phyloP scores from a whole-genome alignment of 2,888 invertebrate species.

The Lydus trimaculatus region DNA sequence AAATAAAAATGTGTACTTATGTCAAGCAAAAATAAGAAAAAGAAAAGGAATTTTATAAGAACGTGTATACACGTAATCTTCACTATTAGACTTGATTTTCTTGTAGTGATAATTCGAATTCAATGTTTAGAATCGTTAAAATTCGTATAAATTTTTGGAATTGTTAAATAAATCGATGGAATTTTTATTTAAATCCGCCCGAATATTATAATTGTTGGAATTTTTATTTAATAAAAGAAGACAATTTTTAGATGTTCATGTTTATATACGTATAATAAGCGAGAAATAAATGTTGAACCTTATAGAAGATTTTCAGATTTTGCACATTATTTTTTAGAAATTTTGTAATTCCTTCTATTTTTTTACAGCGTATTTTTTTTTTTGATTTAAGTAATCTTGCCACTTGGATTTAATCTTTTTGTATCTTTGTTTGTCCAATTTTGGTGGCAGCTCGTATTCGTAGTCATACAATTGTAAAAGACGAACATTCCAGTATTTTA shows the following conservation, averaged over 20 bases:
- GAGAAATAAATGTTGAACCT: not conserved
- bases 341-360: not conserved
- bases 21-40: not conserved
- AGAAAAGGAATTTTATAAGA: not conserved
- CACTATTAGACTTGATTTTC: not conserved
- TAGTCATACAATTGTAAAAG: not conserved
- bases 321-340: not conserved
- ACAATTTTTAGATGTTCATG: not conserved
- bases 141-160: not conserved
- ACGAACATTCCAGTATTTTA: conserved; percentile 6
- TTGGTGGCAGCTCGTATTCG: not conserved
- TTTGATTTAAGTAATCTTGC: not conserved
- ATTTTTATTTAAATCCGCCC: not conserved
- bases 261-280: not conserved
- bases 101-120: not conserved
- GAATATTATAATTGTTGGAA: not conserved
- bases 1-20: not conserved
- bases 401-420: not conserved
- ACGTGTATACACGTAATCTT: not conserved
- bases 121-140: not conserved
- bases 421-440: not conserved
- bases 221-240: not conserved
- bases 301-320: not conserved
- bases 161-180: not conserved
- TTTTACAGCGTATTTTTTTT: not conserved